These are phyloP conservation scores for mouse (Mus musculus) DNA, from an alignment of 2,113 vertebrate genomes.

Conservation along the genomic window GRCm39 chr14:47671001-47671500, in stretches of 20 bases:
- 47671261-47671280: neutral
- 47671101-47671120: neutral
- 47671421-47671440: neutral
- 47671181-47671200: neutral
- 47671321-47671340: neutral
- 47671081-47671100: neutral
- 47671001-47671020: conserved; percentile 26
- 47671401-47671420: neutral
- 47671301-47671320: neutral
- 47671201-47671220: neutral
- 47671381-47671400: neutral
- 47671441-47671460: neutral
- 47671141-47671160: neutral
- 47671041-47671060: neutral
- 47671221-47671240: neutral
- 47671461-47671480: neutral
- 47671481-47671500: neutral
- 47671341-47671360: neutral
- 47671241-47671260: neutral
- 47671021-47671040: neutral
- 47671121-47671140: neutral
- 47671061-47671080: neutral
- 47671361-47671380: neutral
- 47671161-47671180: neutral
- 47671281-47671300: neutral